Evolutionary conservation across 2,888 invertebrate genomes (phyloP), one percentile per base, ranked within the genome.

Genomic region (Tinea semifulvella): DNA sequence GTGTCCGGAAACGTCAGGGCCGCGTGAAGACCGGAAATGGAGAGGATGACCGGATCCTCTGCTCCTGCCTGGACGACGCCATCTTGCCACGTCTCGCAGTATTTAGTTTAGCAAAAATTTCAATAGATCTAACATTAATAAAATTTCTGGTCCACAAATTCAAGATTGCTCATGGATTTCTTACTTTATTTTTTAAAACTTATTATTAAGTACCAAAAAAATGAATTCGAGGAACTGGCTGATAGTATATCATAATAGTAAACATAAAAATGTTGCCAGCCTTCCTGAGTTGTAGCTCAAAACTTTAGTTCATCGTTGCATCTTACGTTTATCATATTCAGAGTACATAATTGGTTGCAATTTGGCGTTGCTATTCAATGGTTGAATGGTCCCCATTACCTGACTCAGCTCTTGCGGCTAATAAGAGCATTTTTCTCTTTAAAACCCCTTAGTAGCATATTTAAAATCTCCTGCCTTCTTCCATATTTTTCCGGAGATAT

Each of bases 1-100:
- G 72, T 69, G 75, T 61, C 76, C 79, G 80, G 80, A 79, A 75
- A 79, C 79, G 77, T 76, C 79, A 80, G 75, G 77, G 75, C 75
- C 76, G 77, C 76, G 77, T 80, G 80, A 80, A 80, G 79, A 79
- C 80, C 79, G 80, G 80, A 79, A 79, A 80, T 80, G 80, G 79
- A 65, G 79, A 80, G 79, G 79, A 79, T 80, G 80, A 79, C 80
- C 80, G 80, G 77, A 80, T 79, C 76, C 79, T 79, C 75, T 74
- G 72, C 72, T 72, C 64, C 68, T 69, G 69, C 67, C 73, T 25
- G 26, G 10, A 14, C 18, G 76, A 76, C 58, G 66, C 68, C 58
- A 72, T 75, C 74, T 74, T 74, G 71, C 75, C 71, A 77, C 72
- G 74, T 77, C 75, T 74, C 66, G 43, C 48, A 36, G 36, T 36